Evolutionary conservation across 2,888 invertebrate species (phyloP), one percentile per base, ranked within the genome.

Genomic region (Silvanus unidentatus): DNA sequence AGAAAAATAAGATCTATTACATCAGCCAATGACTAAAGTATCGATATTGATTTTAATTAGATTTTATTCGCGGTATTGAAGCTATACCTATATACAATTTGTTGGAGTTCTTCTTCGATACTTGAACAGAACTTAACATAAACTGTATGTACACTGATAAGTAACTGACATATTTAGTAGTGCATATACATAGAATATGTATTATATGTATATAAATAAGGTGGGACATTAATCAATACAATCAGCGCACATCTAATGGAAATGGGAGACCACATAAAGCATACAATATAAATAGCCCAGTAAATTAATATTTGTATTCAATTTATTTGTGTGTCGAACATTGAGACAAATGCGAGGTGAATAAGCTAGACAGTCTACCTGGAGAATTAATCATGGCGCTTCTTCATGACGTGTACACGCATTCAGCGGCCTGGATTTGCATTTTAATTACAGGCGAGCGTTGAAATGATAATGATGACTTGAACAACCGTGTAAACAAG

Each of bases 401-500:
- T 68, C 65, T 61, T 58, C 64, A 62, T 71, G 71, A 71, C 72
- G 71, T 73, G 72, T 68, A 72, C 72, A 73, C 70, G 72, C 72
- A 73, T 73, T 68, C 69, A 66, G 60, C 66, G 63, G 66, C 59
- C 64, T 55, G 73, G 77, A 78, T 78, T 78, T 78, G 77, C 78
- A 65, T 64, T 67, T 66, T 65, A 63, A 62, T 70, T 70, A 50
- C 64, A 73, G 74, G 73, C 74, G 74, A 77, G 76, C 76, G 75
- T 73, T 76, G 77, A 76, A 77, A 77, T 77, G 77, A 77, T 77
- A 77, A 77, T 77, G 75, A 75, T 64, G 71, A 71, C 68, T 70
- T 64, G 69, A 69, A 70, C 68, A 66, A 64, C 66, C 67, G 65
- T 69, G 71, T 69, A 70, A 70, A 71, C 69, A 71, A 69, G 63